Conservation (phyloP, 2,113 vertebrate genomes). For the Steatornis caripensis region DNA sequence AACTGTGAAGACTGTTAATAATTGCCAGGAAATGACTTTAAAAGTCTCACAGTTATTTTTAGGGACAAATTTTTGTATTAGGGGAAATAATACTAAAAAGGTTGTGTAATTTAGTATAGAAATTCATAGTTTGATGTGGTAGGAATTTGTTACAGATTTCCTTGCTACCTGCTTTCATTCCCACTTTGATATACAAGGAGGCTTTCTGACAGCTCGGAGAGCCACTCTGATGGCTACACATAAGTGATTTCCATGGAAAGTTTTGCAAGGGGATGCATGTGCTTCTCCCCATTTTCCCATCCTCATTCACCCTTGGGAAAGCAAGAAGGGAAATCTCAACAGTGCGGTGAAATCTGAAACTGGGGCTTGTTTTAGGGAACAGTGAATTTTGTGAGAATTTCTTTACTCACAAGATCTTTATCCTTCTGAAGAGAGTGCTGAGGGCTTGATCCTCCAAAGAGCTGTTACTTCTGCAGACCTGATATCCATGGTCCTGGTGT, state of each 20-base stretch:
- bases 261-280: background rate
- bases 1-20: background rate
- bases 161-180: slow-evolving; percentile 22
- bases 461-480: background rate
- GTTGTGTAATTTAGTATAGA: slow-evolving; percentile 6
- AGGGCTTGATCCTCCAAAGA: background rate
- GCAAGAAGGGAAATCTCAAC: background rate
- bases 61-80: background rate
- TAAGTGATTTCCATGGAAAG: background rate
- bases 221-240: background rate
- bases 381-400: background rate
- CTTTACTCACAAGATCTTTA: background rate
- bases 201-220: background rate
- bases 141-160: slow-evolving; percentile 12
- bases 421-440: background rate
- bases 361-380: background rate
- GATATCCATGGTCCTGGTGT: background rate
- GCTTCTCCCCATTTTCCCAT: background rate
- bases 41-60: slow-evolving; percentile 17
- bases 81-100: slow-evolving; percentile 4
- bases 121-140: background rate
- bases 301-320: background rate
- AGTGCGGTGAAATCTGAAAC: background rate
- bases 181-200: slow-evolving; percentile 19
- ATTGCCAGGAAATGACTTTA: background rate